These are phyloP conservation scores for Phenganax marumi DNA, from an alignment of 92 coral and sea anemone species.

Conservation along the genomic window DNA sequence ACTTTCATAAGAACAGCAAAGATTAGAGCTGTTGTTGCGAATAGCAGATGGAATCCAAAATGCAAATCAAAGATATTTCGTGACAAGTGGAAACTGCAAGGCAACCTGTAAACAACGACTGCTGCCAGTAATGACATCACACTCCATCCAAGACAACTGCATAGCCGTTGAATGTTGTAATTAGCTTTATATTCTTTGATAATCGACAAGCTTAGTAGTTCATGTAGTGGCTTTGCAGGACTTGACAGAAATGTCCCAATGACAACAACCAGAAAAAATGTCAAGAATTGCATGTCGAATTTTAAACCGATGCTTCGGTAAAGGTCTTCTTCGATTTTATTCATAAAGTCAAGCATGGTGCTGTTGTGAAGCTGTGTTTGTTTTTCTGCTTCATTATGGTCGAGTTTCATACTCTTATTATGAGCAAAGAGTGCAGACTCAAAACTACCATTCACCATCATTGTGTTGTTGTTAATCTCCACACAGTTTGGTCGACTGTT, in stretches of 20 bases:
- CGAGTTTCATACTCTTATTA: too few species aligned
- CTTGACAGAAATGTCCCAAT: conserved; percentile 54
- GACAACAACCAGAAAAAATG: conserved; percentile 8
- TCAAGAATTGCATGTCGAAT: conserved; percentile 16
- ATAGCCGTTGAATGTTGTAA: conserved; percentile 48
- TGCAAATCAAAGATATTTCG: conserved; percentile 77
- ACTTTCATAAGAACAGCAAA: conserved; percentile 67
- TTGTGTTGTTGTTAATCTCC: not conserved
- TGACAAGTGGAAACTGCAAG: conserved; percentile 65
- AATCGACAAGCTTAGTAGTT: conserved; percentile 69
- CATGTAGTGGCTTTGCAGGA: conserved; percentile 65
- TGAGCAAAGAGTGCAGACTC: not conserved
- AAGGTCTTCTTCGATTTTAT: conserved; percentile 7
- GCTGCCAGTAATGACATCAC: conserved; percentile 69
- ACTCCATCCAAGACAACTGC: conserved; percentile 70
- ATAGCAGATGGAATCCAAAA: conserved; percentile 69
- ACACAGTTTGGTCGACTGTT: conserved; percentile 1
- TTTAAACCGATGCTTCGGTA: not conserved
- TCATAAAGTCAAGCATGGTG: not conserved
- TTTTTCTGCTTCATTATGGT: not conserved
- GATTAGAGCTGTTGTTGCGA: conserved; percentile 67
- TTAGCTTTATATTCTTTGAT: conserved; percentile 61
- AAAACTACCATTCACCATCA: not conserved
- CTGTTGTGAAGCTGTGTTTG: not conserved
- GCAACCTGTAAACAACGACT: conserved; percentile 66